These are phyloP conservation scores for Lycaon pictus DNA, from an alignment of 2,113 vertebrate genomes.

Conservation along the genomic window DNA sequence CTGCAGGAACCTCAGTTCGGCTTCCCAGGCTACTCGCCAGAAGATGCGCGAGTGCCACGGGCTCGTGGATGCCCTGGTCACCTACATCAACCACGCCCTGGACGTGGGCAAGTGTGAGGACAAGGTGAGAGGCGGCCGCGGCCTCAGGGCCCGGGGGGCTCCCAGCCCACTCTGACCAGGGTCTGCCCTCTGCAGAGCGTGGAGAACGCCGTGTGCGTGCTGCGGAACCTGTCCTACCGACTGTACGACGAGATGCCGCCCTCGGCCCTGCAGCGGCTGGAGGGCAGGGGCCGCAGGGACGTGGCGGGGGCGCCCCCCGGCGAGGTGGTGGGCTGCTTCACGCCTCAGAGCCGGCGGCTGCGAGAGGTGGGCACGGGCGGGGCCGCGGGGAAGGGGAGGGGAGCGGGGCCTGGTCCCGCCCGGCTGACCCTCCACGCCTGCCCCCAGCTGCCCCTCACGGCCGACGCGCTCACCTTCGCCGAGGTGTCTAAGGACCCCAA, in stretches of 20 bases:
- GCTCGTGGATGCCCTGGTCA: conserved; percentile 95
- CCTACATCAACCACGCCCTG: conserved; percentile 92
- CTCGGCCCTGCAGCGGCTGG: conserved; percentile 91
- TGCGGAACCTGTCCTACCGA: conserved; percentile 97
- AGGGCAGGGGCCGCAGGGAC: conserved; percentile 89
- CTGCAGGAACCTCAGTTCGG: conserved; percentile 96
- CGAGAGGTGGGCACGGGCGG: conserved; percentile 87
- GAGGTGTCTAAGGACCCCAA: conserved; percentile 94
- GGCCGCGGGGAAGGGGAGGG: rapidly evolving
- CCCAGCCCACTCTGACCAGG: rapidly evolving
- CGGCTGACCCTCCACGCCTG: rapidly evolving
- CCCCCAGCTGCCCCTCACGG: conserved; percentile 86
- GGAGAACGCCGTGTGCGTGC: conserved; percentile 95
- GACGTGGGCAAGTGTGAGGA: conserved; percentile 92
- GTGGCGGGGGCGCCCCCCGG: conserved; percentile 65
- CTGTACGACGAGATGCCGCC: conserved; percentile 95
- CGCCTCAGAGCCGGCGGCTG: conserved; percentile 92
- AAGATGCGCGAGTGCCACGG: conserved; percentile 95
- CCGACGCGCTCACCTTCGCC: conserved; percentile 91
- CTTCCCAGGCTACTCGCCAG: conserved; percentile 95
- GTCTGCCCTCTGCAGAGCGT: conserved; percentile 88
- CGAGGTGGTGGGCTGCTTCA: conserved; percentile 95
- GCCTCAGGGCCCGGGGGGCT: rapidly evolving
- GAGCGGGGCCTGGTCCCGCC: rapidly evolving
- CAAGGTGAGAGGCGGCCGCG: conserved; percentile 88